Evolutionary conservation across 2,113 vertebrate species (phyloP).

Genomic region (Pelvicachromis taeniatus): DNA sequence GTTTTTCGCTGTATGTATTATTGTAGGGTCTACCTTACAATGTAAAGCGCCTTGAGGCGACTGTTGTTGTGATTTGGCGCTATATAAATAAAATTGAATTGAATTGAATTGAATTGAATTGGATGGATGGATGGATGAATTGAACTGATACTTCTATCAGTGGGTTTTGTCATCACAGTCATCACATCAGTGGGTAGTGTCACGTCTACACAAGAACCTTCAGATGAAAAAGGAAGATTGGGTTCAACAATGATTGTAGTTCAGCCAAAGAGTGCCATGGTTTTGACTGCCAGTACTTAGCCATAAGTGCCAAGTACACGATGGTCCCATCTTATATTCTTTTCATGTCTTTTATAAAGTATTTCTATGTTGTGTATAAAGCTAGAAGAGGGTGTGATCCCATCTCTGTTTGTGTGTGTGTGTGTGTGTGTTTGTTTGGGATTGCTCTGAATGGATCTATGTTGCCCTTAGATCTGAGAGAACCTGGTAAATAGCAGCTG

Average conservation of each 20-base stretch:
- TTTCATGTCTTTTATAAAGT: not conserved
- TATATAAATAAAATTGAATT: too few species aligned
- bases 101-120: too few species aligned
- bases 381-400: not conserved
- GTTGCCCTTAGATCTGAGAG: constrained; percentile 69
- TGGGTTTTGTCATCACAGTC: too few species aligned
- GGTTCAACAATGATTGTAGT: not conserved
- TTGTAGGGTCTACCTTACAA: too few species aligned
- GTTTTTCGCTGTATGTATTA: too few species aligned
- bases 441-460: constrained; percentile 20
- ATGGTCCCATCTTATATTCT: not conserved
- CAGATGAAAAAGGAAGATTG: not conserved
- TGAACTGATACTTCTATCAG: not conserved
- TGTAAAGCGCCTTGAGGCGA: too few species aligned
- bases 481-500: constrained; percentile 76
- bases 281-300: not conserved
- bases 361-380: not conserved
- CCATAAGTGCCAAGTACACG: not conserved
- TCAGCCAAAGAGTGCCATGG: not conserved
- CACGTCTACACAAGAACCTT: not conserved
- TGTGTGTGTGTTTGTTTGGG: not conserved
- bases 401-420: constrained; percentile 1
- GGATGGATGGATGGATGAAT: too few species aligned
- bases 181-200: too few species aligned
- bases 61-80: too few species aligned